phyloP scores from a whole-genome alignment of 2,888 invertebrate species.

The Acanthosepion pharaonis region DNA sequence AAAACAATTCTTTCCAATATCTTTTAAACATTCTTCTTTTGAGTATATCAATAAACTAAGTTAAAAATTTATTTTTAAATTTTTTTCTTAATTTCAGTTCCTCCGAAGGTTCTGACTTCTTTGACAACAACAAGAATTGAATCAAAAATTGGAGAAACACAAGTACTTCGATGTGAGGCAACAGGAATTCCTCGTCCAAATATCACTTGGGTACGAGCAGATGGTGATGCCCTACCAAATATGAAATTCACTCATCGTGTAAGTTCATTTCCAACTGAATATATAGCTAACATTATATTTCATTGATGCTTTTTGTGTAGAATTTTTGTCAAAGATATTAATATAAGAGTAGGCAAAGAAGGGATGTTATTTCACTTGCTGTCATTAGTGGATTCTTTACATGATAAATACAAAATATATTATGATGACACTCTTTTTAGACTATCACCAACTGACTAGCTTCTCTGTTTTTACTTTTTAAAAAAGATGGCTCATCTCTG shows the following conservation, averaged over 20 bases:
- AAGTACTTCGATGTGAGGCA: conserved; percentile 66
- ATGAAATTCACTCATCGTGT: conserved; percentile 55
- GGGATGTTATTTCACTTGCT: too few relatives aligned
- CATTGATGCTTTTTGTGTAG: too few relatives aligned
- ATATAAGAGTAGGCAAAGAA: too few relatives aligned
- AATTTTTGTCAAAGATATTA: too few relatives aligned
- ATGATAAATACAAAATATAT: too few relatives aligned
- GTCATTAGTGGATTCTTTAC: too few relatives aligned
- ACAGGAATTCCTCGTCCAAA: conserved; percentile 72
- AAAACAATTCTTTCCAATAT: neutral
- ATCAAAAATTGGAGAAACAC: conserved; percentile 61
- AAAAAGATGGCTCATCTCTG: too few relatives aligned
- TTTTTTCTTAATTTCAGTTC: conserved; percentile 58
- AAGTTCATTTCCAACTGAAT: conserved; percentile 56
- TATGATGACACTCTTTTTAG: too few relatives aligned
- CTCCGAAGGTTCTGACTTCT: conserved; percentile 66
- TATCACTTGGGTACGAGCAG: conserved; percentile 73
- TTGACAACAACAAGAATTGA: conserved; percentile 65
- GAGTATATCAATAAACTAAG: too few relatives aligned
- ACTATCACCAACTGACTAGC: too few relatives aligned
- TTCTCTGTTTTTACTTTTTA: too few relatives aligned
- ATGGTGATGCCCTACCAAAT: conserved; percentile 65
- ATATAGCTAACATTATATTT: conserved; percentile 4
- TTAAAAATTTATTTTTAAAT: conserved; percentile 25
- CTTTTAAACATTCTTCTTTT: too few relatives aligned